Base-by-base conservation (phyloP, 2,113 vertebrate species). In the Eubucco bourcierii region DNA sequence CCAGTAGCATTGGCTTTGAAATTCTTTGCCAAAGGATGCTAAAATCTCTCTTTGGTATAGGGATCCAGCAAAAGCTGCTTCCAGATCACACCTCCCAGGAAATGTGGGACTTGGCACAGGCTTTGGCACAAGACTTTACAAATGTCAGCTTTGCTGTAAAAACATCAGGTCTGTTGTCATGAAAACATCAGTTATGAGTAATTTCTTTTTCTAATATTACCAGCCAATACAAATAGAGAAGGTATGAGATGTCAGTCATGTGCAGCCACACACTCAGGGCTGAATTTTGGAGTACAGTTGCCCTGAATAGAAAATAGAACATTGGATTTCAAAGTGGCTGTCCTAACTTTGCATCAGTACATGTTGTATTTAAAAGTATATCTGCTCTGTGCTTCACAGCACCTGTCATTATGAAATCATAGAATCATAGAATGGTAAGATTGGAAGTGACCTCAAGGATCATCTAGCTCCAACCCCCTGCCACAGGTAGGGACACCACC, bases 141-240 rank as follows among this genome's bases (percentile, higher is more conserved):
- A 93, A 66, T 77, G 90, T 71, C 78, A 89, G 28, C 9, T 70
- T 94, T 87, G 46, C 63, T 91, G 95, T 84, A 91, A 91, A 90
- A 94, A 59, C 50, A 83, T 41, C 65, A 84, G 8, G n/a, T 61
- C 60, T 85, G 71, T 87, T 85, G 72, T 84, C 91, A 90, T 56
- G 73, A 95, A 94, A 94, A 89, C 72, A 93, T 90, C 76, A 85
- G 50, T 92, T 93, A 68, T 81, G 85, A 94, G 59, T 90, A 87
- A 92, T 94, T 95, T 95, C 15, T 92, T 92, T 94, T 90, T 80
- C 90, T 94, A 93, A 72, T 93, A 84, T 90, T 83, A 88, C 66
- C 78, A 81, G 58, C 70, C 80, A 85, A 84, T 78, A 92, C 70
- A 87, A 91, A 94, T 63, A 91, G 66, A 94, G 58, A 83, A 24